These are phyloP conservation scores for Hyalella azteca DNA, from an alignment of 2,888 invertebrate genomes.

Conservation along the genomic window DNA sequence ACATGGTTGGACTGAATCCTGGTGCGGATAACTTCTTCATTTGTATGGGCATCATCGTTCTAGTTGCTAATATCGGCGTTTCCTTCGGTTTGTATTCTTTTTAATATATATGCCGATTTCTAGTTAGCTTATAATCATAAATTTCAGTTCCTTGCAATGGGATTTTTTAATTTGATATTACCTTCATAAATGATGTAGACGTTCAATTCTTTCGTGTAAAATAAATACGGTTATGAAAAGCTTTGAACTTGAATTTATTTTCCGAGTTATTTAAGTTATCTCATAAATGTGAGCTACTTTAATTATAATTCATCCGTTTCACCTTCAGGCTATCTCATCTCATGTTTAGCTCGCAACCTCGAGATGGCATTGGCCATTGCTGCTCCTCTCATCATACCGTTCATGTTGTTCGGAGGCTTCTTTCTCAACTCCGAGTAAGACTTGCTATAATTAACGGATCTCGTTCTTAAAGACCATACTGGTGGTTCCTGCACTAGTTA, in stretches of 20 bases:
- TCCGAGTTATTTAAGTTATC: no score
- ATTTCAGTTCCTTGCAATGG: no score
- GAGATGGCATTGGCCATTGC: conserved; percentile 89
- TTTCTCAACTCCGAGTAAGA: conserved; percentile 65
- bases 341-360: conserved; percentile 80
- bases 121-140: no score
- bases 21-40: conserved; percentile 71
- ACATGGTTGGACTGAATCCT: conserved; percentile 83
- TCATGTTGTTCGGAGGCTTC: conserved; percentile 78
- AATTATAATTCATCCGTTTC: not conserved
- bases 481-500: no score
- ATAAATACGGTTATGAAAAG: no score
- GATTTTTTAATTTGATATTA: no score
- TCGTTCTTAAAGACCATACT: no score
- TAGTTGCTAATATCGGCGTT: conserved; percentile 83
- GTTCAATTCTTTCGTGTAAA: no score
- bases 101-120: no score
- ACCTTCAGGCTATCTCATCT: conserved; percentile 82
- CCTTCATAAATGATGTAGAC: no score
- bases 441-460: not conserved
- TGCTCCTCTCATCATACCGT: conserved; percentile 90
- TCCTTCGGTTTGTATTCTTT: no score
- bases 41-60: conserved; percentile 72
- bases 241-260: no score
- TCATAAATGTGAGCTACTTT: not conserved